Base-by-base conservation (phyloP, 2,888 invertebrate genomes). In the Drosophila meridionalis region DNA sequence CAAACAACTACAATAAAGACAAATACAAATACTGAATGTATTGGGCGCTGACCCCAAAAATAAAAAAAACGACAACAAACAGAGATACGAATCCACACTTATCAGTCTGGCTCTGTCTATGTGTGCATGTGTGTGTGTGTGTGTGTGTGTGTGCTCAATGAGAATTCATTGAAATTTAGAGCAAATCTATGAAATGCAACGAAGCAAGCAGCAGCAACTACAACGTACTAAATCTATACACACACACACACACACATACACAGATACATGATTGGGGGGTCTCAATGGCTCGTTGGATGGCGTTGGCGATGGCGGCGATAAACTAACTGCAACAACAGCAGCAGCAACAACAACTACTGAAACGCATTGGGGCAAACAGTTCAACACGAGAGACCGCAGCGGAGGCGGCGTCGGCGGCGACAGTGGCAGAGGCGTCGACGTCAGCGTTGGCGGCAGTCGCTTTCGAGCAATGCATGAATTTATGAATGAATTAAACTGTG, bases 151-250 rank as follows among this genome's bases (percentile, higher is more conserved):
- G 65, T 76, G 76, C 76, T 88, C 82, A 83, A 90, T 88, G 88
- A 89, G 83, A 89, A 82, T 87, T 87, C 75, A 87, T 83, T 89
- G 81, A 89, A 88, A 89, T 89, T 83, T 89, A 82, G 89, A 83
- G 83, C 88, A 78, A 84, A 86, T 90, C 76, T 87, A 90, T 90
- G 81, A 87, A 85, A 85, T 88, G 84, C 89, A 88, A 69, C 87
- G 69, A 89, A 78, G 79, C 84, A 80, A 73, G 63, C 84, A 76
- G 63, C 57, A 60, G 56, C 71, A 72, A 73, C 83, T 71, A 73
- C 73, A 74, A 65, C 63, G 60, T 55, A 80, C 81, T 68, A 80
- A 68, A 61, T 59, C 61, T 57, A 76, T 42, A 75, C 56, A 65
- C 28, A 56, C 36, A 48, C 14, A 64, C 7, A 59, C 9, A 59